Conservation (phyloP, 2,113 vertebrate species). For the Hyperoodon ampullatus region DNA sequence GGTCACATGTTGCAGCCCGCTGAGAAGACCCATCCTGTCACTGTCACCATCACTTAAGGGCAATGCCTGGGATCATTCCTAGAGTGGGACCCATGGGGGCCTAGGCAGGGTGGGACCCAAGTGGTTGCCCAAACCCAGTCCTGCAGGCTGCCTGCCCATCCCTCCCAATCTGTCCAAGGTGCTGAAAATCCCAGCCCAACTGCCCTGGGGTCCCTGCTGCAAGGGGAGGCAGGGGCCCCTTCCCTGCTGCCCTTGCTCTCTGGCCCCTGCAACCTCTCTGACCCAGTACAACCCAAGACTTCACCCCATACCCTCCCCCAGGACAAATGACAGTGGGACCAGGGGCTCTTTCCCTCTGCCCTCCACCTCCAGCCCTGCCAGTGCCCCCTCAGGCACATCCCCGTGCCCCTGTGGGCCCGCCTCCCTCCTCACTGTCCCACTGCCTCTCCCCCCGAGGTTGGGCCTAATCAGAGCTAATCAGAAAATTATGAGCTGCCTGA, state of each 20-base stretch:
- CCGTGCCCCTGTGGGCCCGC: background rate
- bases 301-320: background rate
- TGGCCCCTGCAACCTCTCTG: background rate
- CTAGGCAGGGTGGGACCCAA: background rate
- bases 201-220: background rate
- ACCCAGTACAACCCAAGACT: background rate
- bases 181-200: background rate
- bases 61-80: background rate
- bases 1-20: background rate
- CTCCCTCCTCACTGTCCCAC: conserved; percentile 64
- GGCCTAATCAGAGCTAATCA: conserved; percentile 93
- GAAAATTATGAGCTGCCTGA: conserved; percentile 93
- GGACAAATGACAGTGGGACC: background rate
- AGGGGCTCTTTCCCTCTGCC: background rate
- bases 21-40: background rate
- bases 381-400: conserved; percentile 14
- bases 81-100: background rate
- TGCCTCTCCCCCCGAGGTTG: conserved; percentile 81
- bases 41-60: background rate
- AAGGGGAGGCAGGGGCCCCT: background rate
- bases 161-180: background rate
- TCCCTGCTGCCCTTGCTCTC: background rate
- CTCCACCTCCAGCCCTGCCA: background rate
- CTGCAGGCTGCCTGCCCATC: rapidly evolving
- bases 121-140: background rate